Evolutionary conservation across 2,113 vertebrate genomes (phyloP).

Genomic region (Manacus vitellinus): DNA sequence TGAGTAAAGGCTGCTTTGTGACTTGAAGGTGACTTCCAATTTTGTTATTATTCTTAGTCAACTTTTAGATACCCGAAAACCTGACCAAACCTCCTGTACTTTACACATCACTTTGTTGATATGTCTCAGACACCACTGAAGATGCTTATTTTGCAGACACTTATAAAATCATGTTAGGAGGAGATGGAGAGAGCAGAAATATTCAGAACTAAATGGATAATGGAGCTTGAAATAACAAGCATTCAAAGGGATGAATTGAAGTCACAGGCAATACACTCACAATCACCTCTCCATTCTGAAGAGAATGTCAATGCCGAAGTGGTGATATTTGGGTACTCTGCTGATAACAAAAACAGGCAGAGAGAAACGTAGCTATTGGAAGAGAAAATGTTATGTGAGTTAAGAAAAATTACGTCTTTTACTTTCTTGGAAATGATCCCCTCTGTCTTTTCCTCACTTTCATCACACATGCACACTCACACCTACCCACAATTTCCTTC

Average conservation of each 20-base stretch:
- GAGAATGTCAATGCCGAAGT: neutral
- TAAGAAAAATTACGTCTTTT: neutral
- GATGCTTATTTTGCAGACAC: neutral
- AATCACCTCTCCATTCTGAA: neutral
- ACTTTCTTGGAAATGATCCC: neutral
- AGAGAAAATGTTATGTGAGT: neutral
- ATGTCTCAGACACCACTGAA: neutral
- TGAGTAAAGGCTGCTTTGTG: neutral
- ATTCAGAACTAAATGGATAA: neutral
- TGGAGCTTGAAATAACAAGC: neutral
- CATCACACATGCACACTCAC: neutral
- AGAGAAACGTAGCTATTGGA: neutral
- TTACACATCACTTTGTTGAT: neutral
- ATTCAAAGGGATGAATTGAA: neutral
- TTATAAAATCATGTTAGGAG: neutral
- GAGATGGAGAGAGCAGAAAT: neutral
- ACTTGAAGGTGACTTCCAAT: neutral
- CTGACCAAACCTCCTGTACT: neutral
- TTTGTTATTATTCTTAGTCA: neutral
- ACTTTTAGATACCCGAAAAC: neutral
- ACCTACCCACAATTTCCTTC: neutral
- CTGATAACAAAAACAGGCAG: neutral
- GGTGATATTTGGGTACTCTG: neutral
- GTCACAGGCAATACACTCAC: neutral
- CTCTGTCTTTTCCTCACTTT: rapidly evolving